Evolutionary conservation across 1,140 invertebrate genomes (phyloP).

Genomic region (Drosophila virilis): DNA sequence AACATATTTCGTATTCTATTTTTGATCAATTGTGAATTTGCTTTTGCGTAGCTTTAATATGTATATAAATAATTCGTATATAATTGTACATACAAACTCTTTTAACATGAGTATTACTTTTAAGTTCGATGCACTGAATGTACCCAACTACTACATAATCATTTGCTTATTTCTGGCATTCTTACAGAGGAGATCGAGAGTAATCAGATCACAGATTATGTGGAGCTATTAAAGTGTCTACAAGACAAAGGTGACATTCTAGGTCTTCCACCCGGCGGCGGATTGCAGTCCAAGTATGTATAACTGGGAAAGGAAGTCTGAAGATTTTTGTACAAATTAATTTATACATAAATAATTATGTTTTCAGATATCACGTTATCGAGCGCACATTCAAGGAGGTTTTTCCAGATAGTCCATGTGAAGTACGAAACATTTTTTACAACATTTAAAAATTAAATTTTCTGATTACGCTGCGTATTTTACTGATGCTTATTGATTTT

Average conservation of each 20-base stretch:
- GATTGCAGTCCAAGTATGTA: slow-evolving; percentile 80
- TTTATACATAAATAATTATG: slow-evolving; percentile 2
- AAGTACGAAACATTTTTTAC: slow-evolving; percentile 82
- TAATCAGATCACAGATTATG: slow-evolving; percentile 66
- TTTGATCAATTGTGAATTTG: slow-evolving; percentile 59
- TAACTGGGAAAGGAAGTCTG: not conserved
- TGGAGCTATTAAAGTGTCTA: slow-evolving; percentile 75
- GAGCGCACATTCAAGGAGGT: slow-evolving; percentile 79
- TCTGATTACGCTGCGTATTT: slow-evolving; percentile 36
- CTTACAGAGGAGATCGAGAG: slow-evolving; percentile 77
- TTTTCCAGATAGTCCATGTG: slow-evolving; percentile 79
- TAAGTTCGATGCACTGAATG: not conserved
- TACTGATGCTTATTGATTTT: slow-evolving; percentile 31
- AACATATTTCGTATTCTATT: slow-evolving; percentile 46
- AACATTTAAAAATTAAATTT: slow-evolving; percentile 57
- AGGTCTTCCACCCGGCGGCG: slow-evolving; percentile 83
- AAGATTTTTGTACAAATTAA: not conserved
- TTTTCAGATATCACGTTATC: slow-evolving; percentile 79
- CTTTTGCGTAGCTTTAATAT: slow-evolving; percentile 68
- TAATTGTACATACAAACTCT: slow-evolving; percentile 57
- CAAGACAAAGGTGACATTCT: slow-evolving; percentile 76
- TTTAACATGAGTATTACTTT: slow-evolving; percentile 26
- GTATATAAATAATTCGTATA: slow-evolving; percentile 59
- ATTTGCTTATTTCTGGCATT: slow-evolving; percentile 40
- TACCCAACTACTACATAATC: slow-evolving; percentile 2